A percentile compares a stretch with the other conserved stretches of the same genome.
Conservation (phyloP, 2,113 vertebrate genomes). For the Oceanites oceanicus region DNA sequence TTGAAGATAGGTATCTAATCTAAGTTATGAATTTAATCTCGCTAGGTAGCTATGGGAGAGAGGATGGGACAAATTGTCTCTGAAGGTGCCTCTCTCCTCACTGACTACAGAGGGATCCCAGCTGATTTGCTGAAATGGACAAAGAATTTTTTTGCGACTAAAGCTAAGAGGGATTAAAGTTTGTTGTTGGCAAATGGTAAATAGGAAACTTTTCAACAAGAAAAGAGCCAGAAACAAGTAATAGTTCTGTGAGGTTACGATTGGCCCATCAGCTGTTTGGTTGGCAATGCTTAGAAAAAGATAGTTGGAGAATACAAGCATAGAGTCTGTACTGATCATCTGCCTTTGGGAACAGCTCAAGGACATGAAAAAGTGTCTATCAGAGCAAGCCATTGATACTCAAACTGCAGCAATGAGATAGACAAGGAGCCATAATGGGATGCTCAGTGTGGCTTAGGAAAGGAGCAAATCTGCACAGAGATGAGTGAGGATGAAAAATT, state of each 20-base stretch:
- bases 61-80: background rate
- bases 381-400: background rate
- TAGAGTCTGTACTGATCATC: background rate
- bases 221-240: background rate
- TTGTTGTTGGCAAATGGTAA: background rate
- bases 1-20: background rate
- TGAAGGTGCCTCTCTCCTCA: background rate
- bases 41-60: background rate
- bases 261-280: background rate
- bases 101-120: background rate
- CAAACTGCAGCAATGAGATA: background rate
- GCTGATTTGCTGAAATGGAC: background rate
- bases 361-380: background rate
- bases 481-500: background rate
- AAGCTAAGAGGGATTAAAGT: background rate
- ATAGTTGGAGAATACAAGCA: background rate
- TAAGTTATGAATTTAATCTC: background rate
- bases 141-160: background rate
- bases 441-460: background rate
- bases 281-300: background rate
- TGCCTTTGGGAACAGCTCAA: background rate
- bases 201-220: background rate
- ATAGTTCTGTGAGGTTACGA: background rate
- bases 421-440: background rate
- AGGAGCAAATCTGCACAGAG: background rate